Conservation (phyloP, 2,888 invertebrate genomes). For the Pristionchus fissidentatus region DNA sequence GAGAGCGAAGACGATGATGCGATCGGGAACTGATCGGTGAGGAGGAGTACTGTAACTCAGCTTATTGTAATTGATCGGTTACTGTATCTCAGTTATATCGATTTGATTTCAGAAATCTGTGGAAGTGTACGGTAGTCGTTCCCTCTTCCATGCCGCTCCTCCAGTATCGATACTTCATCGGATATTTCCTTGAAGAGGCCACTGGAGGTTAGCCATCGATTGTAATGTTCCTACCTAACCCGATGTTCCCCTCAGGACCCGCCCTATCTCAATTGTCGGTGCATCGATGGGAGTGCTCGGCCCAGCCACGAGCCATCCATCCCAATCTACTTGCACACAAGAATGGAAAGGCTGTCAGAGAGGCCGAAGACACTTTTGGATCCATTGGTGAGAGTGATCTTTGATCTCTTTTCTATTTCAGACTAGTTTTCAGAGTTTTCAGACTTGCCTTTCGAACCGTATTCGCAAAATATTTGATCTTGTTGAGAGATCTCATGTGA, state of each 20-base stretch:
- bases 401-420: background rate
- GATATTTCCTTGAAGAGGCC: constrained; percentile 40
- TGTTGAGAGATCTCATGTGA: too few species aligned
- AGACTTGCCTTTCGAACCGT: too few species aligned
- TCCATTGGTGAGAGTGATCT: background rate
- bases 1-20: constrained; percentile 48
- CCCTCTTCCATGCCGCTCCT: background rate
- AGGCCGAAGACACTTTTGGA: constrained; percentile 46
- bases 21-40: constrained; percentile 39
- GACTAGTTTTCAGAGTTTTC: too few species aligned
- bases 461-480: too few species aligned
- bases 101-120: constrained; percentile 15
- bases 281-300: constrained; percentile 47
- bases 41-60: background rate
- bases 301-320: constrained; percentile 43
- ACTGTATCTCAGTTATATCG: background rate
- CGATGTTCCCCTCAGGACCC: constrained; percentile 13
- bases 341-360: constrained; percentile 37
- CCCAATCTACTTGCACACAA: constrained; percentile 44
- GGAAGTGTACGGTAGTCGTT: background rate
- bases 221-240: background rate
- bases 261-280: background rate
- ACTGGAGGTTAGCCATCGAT: background rate
- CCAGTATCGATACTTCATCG: constrained; percentile 48
- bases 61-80: background rate